Base-by-base conservation (phyloP, 2,888 invertebrate species). In the Oscheius sp. region DNA sequence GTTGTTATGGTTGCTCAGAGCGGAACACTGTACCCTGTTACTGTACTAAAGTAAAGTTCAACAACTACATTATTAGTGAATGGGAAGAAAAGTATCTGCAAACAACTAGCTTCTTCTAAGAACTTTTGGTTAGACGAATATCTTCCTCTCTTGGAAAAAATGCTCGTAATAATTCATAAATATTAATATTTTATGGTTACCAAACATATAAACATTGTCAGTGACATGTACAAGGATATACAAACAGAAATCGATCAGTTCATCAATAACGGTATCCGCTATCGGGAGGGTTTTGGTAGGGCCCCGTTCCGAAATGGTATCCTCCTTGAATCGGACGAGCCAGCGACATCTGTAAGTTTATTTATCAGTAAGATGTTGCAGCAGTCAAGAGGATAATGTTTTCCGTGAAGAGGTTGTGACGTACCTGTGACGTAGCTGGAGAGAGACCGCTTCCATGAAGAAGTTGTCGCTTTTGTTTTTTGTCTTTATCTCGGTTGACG, bases 291-390 rank as follows among this genome's bases (percentile, higher is more conserved):
- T 79, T 78, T 75, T 79, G 78, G 74, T 77, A 81, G 50, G 81
- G 81, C 60, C 81, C 81, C n/a, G 81, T 81, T 62, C 81, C 81
- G 42, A 73, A 81, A 48, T 81, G 81, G 53, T 79, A 81, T 13
- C 79, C 79, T 68, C 79, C 79, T 35, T 78, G 76, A 48, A 81
- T 70, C 11, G 79, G 81, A 62, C 77, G 79, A 13, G 81, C 81
- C 33, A 81, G 73, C 11, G 81, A 81, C 75, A 78, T 78, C 81
- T 81, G 70, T 11, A 79, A 73, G 33, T n/a, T 32, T 13, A 32
- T 33, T 66, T 53, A 50, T 35, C 29, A 68, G 42, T 33, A 5
- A 21, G 5, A 2, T 2, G 37, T 5, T 59, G 42, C 42, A 42
- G 7, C 42, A 42, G 42, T 42, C 42, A 42, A 42, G 7, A 42